phyloP scores from a whole-genome alignment of 2,888 invertebrate genomes.

The Blastobasis adustella region DNA sequence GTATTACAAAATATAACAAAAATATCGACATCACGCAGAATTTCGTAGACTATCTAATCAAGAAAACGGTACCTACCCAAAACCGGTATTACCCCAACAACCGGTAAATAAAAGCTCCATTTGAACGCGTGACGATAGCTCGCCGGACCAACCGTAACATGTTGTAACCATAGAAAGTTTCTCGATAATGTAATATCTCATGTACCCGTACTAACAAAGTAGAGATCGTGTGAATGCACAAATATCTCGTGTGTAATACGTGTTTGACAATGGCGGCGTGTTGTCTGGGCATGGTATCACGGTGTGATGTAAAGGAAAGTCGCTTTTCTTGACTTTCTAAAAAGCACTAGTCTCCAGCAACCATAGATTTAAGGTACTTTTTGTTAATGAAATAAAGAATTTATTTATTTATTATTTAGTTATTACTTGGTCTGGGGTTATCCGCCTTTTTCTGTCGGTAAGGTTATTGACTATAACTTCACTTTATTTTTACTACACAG shows the following conservation, averaged over 20 bases:
- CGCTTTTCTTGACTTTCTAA: background rate
- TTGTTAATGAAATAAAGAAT: no score
- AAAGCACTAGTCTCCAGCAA: no score
- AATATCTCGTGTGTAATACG: conserved; percentile 13
- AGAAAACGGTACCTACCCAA: no score
- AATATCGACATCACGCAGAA: no score
- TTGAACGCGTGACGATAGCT: background rate
- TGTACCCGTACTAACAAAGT: background rate
- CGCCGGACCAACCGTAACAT: background rate
- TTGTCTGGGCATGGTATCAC: background rate
- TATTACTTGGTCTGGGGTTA: no score
- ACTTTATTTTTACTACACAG: no score
- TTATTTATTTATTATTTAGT: no score
- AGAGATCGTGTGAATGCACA: conserved; percentile 24
- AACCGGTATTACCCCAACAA: conserved; percentile 15
- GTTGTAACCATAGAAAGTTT: conserved; percentile 10
- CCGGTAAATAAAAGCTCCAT: conserved; percentile 13
- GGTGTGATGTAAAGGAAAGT: background rate
- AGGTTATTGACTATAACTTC: no score
- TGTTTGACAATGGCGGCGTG: conserved; percentile 14
- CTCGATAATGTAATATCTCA: background rate
- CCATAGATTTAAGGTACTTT: no score
- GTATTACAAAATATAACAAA: no score
- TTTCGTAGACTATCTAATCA: no score
- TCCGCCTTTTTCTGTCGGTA: no score